A percentile compares a stretch with the other conserved stretches of the same genome.
Evolutionary conservation across 2,113 vertebrate species (phyloP).

Genomic region (Taxidea taxus): DNA sequence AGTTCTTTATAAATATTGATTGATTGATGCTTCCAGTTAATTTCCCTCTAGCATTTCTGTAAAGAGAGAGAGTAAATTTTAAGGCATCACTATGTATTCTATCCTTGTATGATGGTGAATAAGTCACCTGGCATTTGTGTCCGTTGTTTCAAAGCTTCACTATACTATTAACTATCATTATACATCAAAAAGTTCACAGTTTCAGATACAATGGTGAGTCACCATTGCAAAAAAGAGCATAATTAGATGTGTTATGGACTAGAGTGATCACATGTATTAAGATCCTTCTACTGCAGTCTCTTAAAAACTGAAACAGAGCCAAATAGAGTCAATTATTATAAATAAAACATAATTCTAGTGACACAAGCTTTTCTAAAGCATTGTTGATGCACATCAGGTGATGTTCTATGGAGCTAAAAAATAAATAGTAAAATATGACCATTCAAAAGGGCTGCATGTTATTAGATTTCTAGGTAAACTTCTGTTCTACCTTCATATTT

Average conservation of each 20-base stretch:
- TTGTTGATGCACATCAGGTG: neutral
- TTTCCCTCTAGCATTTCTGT: neutral
- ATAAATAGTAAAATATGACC: neutral
- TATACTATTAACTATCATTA: neutral
- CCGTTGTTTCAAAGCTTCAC: neutral
- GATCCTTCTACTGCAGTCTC: neutral
- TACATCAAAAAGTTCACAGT: neutral
- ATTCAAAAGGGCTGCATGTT: neutral
- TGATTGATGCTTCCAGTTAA: neutral
- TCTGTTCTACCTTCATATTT: neutral
- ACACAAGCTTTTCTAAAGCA: neutral
- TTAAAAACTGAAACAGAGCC: neutral
- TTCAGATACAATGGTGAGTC: neutral
- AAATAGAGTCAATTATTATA: neutral
- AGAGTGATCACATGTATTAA: neutral
- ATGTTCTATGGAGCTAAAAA: neutral
- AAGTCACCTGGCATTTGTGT: neutral
- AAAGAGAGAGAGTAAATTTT: neutral
- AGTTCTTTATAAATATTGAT: neutral
- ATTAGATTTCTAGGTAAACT: neutral
- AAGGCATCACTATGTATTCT: neutral
- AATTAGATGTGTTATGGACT: neutral
- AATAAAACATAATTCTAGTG: conserved; percentile 7
- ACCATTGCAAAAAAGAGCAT: neutral
- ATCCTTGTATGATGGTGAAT: neutral